Evolutionary conservation across 2,797 vertebrate species (phyloP), one percentile per base, ranked within the genome.

Genomic region (Sebastes taczanowskii): DNA sequence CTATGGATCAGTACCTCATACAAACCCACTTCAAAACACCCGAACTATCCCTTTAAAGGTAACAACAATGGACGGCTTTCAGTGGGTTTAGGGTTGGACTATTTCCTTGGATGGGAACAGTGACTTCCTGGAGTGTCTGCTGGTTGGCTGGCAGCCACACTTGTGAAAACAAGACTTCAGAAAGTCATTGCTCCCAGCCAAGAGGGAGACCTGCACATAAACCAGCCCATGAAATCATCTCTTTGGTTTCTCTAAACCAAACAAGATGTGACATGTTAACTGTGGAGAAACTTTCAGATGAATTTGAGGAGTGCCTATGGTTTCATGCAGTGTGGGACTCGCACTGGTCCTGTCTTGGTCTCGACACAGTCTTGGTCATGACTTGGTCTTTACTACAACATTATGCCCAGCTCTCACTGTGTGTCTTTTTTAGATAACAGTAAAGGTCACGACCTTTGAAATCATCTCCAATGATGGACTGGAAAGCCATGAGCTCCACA

Each of bases 401-500:
- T 42, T 49, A 18, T 61, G 20, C 6, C n/a, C 22, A 6, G 23
- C 5, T 74, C 6, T 68, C 22, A 2, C 18, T 32, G 29, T 71
- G 46, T 34, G 32, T 75, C 23, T 35, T 72, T 74, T 63, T 49
- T 20, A 30, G 14, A 67, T 66, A 53, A 72, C 9, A 69, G n/a
- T 35, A 69, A 30, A 49, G 23, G 25, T 65, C 56, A 25, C 67
- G 53, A 96, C 95, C 95, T 96, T 95, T 96, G 82, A 95, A 95
- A 86, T 96, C 95, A 53, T 96, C 94, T 76, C 89, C 93, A 2
- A 95, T 95, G 81, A 96, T 95, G 59, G 95, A 95, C 91, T 96
- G 95, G 85, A 96, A 96, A 61, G 95, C 95, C 89, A 96, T 95
- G 83, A 96, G 95, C 82, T 96, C 94, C 86, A 96, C 95, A 3